Percentiles rank a stretch among this genome's conserved stretches.
These are phyloP conservation scores for Plagodis pulveraria DNA, from an alignment of 2,888 invertebrate genomes.

Conservation along the genomic window DNA sequence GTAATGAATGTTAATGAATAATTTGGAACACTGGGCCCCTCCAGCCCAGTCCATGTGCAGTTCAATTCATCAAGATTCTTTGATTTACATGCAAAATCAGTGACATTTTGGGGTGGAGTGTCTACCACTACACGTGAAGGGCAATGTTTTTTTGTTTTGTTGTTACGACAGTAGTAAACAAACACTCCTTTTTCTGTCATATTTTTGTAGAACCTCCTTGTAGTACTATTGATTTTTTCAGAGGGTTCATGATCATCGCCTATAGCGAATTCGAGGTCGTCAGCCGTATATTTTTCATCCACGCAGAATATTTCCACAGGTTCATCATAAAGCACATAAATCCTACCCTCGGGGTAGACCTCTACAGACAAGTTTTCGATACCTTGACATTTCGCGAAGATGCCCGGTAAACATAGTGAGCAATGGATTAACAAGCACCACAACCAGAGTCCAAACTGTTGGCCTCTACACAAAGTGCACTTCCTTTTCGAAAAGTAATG, in stretches of 20 bases:
- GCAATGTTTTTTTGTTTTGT: constrained; percentile 56
- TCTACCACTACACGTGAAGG: constrained; percentile 70
- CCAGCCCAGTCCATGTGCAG: constrained; percentile 89
- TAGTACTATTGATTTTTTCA: constrained; percentile 86
- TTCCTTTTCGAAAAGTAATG: constrained; percentile 60
- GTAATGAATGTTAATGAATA: constrained; percentile 60
- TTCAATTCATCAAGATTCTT: constrained; percentile 89
- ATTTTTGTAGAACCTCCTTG: constrained; percentile 83
- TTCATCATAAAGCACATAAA: constrained; percentile 84
- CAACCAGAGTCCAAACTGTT: constrained; percentile 65
- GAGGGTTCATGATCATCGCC: constrained; percentile 54
- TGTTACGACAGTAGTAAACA: constrained; percentile 83
- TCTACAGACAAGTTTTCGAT: constrained; percentile 59
- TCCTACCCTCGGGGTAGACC: constrained; percentile 83
- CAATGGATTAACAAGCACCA: constrained; percentile 68
- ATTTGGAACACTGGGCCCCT: constrained; percentile 62
- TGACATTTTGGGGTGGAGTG: constrained; percentile 85
- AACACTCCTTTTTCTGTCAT: constrained; percentile 80
- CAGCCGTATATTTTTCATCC: constrained; percentile 72
- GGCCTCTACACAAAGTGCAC: constrained; percentile 60
- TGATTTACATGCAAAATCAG: constrained; percentile 90
- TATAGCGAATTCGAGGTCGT: constrained; percentile 73
- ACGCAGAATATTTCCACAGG: constrained; percentile 87
- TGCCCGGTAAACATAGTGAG: constrained; percentile 66
- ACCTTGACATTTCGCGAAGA: constrained; percentile 64